Conservation (phyloP, 2,113 vertebrate genomes). For the Silurus meridionalis region DNA sequence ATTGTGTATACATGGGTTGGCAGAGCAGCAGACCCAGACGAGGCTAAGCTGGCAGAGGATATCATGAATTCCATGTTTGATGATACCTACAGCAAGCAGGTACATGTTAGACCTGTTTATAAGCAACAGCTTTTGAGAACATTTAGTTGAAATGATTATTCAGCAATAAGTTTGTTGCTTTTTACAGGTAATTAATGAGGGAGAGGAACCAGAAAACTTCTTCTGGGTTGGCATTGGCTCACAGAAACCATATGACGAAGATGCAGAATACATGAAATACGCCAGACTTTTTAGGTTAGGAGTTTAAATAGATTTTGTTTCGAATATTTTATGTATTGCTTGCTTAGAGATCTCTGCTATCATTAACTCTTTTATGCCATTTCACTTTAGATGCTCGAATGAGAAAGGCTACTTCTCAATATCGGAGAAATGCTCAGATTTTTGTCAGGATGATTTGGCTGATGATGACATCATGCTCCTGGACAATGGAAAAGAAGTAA, state of each 20-base stretch:
- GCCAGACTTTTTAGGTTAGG: constrained; percentile 91
- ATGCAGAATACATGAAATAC: constrained; percentile 94
- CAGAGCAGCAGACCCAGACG: constrained; percentile 87
- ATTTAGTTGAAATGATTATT: not conserved
- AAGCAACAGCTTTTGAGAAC: not conserved
- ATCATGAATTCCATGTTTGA: constrained; percentile 98
- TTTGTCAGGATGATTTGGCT: constrained; percentile 96
- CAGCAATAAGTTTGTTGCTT: not conserved
- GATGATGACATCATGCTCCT: constrained; percentile 98
- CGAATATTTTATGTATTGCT: not conserved
- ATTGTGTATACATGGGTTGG: constrained; percentile 98
- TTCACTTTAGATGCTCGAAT: constrained; percentile 85
- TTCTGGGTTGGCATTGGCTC: constrained; percentile 97
- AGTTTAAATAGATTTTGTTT: not conserved
- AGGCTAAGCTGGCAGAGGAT: constrained; percentile 93
- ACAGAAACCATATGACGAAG: constrained; percentile 90
- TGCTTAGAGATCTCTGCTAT: not conserved
- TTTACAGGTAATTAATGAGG: constrained; percentile 90
- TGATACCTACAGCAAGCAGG: constrained; percentile 96
- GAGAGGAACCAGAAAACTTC: constrained; percentile 97
- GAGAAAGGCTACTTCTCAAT: constrained; percentile 97
- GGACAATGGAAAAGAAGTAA: constrained; percentile 93
- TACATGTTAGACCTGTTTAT: constrained; percentile 43
- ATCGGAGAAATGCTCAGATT: constrained; percentile 96
- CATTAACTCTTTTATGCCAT: not conserved